Evolutionary conservation across 1,140 invertebrate genomes (phyloP), one percentile per base, ranked within the genome.

Genomic region (Drosophila jambulina): DNA sequence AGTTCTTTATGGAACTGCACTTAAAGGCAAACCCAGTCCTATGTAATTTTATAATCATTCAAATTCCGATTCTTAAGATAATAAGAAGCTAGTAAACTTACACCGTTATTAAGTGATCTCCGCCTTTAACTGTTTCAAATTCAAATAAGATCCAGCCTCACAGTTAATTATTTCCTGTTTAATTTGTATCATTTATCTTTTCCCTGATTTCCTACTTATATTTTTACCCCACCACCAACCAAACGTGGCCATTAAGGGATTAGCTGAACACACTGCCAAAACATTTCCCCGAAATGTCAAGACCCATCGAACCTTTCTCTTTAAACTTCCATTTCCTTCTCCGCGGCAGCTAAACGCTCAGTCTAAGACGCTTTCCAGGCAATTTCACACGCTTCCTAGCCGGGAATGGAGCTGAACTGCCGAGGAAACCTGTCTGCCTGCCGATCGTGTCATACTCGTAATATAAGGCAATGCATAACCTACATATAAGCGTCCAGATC

Each of bases 401-500:
- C 67, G 34, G 34, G 57, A 69, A 64, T 32, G 7, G n/a, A 43
- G 19, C n/a, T 49, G 23, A 12, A n/a, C 45, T 36, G 54, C 59
- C 12, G 40, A 46, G 46, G 38, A 78, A 87, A 87, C 85, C 75
- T 48, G 83, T 88, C 78, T 40, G 61, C 46, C 65, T 32, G 70
- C 53, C 34, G 34, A 56, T 56, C 53, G 53, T 56, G 34, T 56
- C 53, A 70, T 63, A 57, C 56, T 27, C 29, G 69, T 59, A 72
- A 74, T 76, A 68, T 64, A 51, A 77, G 65, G 56, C 70, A 65
- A 63, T 76, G 80, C 77, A 87, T 88, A 88, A 84, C 84, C 80
- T 65, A 90, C 80, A 88, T 88, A 72, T 72, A 78, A 84, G 75
- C 61, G 85, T 88, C 82, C 78, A 84, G 64, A 78, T 88, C 85